Base-by-base conservation (phyloP, 2,888 invertebrate species). In the Phlogophora meticulosa region DNA sequence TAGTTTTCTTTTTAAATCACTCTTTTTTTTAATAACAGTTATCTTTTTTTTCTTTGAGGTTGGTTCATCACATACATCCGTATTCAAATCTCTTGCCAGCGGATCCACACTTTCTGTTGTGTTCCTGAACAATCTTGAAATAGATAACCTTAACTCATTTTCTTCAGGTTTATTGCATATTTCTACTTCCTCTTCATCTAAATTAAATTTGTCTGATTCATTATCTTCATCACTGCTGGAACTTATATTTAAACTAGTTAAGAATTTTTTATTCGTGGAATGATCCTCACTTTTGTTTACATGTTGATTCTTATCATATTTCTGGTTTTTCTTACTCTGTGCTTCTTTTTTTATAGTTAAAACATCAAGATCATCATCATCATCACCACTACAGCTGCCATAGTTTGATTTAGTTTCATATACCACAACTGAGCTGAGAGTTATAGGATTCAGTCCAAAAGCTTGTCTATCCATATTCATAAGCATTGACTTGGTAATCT, bases 401-500 rank as follows among this genome's bases (percentile, higher is more conserved):
- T 42, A 0, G 4, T 7, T 28, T 0, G 3, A 3, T 17, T 40
- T 11, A 46, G 36, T 42, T 11, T 24, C 24, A 48, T 10, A 9
- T 22, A 28, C 32, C 56, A 64, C 7, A 38, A 55, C 13, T 24
- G 48, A 51, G 7, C 13, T 43, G 15, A 70, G 48, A n/a, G 24
- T 64, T 11, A 64, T n/a, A 38, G 55, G 15, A 53, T 59, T 59
- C 17, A 72, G 36, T 55, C 75, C 53, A 17, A 17, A 55, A 17
- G 17, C 34, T 34, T 59, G 24, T 72, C 72, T 49, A 48, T 72
- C 43, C 45, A 72, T 49, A 36, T 3, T 1, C 20, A 43, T n/a
- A 17, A 72, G 24, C 24, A 49, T 17, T 45, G 28, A 22, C 22
- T n/a, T 45, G 7, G 75, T 72, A n/a, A 72, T 45, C 72, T 75